These are phyloP conservation scores for Cygnus olor DNA, from an alignment of 2,797 vertebrate genomes.

Conservation along the genomic window DNA sequence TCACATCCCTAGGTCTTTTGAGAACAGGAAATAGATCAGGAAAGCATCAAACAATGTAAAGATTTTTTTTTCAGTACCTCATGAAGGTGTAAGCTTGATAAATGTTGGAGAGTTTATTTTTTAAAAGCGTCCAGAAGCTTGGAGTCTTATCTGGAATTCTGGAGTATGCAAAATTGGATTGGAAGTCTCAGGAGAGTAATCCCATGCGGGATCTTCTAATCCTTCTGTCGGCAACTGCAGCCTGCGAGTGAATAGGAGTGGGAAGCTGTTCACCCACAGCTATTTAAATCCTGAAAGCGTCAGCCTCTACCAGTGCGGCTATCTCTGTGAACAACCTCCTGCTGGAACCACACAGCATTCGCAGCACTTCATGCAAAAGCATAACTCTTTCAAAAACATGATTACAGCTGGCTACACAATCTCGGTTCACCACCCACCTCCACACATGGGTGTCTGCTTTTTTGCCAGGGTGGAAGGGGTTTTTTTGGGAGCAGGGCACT, in stretches of 20 bases:
- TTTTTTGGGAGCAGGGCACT: background rate
- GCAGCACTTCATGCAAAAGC: background rate
- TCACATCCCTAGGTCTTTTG: background rate
- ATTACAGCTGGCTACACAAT: background rate
- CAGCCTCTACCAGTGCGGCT: background rate
- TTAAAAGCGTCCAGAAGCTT: constrained; percentile 5
- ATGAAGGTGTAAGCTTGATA: background rate
- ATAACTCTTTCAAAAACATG: background rate
- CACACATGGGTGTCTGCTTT: background rate
- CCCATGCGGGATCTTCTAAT: constrained; percentile 16
- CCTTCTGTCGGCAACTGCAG: constrained; percentile 8
- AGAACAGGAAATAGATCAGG: background rate
- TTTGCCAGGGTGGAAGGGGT: rapidly evolving
- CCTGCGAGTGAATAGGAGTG: background rate
- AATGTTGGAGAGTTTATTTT: background rate
- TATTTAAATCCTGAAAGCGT: constrained; percentile 19
- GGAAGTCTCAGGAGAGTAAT: constrained; percentile 21
- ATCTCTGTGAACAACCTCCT: background rate
- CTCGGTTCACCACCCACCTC: background rate
- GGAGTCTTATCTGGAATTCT: constrained; percentile 29
- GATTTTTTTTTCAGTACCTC: background rate
- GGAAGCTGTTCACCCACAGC: constrained; percentile 22
- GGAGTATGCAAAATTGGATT: constrained; percentile 49
- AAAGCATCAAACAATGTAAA: background rate
- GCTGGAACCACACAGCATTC: background rate